A percentile compares a stretch with the other conserved stretches of the same genome.
These are phyloP conservation scores for Cirrhinus molitorella DNA, from an alignment of 2,797 vertebrate genomes.

Conservation along the genomic window DNA sequence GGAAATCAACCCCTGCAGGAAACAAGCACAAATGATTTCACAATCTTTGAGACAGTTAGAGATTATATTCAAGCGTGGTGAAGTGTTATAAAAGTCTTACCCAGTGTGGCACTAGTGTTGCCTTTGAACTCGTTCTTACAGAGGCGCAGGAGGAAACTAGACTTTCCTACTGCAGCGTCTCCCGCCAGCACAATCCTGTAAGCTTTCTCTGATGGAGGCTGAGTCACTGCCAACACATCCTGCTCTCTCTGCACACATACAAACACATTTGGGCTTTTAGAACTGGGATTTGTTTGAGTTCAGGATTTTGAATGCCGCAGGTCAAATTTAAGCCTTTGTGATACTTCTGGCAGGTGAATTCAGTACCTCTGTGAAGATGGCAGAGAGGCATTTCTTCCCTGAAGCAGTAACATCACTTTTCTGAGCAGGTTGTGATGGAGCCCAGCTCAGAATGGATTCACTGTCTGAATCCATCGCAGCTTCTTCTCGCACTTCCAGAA, in stretches of 20 bases:
- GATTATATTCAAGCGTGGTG: background rate
- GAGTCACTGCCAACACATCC: conserved; percentile 64
- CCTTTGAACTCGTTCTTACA: conserved; percentile 96
- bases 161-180: conserved; percentile 95
- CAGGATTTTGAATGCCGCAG: background rate
- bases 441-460: conserved; percentile 82
- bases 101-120: conserved; percentile 88
- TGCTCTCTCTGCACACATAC: conserved; percentile 74
- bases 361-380: conserved; percentile 83
- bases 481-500: conserved; percentile 85
- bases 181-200: conserved; percentile 94
- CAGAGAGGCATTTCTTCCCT: conserved; percentile 85
- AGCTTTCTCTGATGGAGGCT: conserved; percentile 82
- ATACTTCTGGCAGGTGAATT: conserved; percentile 1
- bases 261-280: background rate
- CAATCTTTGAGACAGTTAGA: background rate
- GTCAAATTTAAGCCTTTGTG: background rate
- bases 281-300: background rate
- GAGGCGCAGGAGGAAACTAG: conserved; percentile 94
- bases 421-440: conserved; percentile 68
- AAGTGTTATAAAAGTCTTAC: conserved; percentile 72
- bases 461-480: conserved; percentile 80
- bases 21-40: conserved; percentile 1
- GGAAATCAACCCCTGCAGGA: conserved; percentile 91
- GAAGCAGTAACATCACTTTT: conserved; percentile 69